These are phyloP conservation scores for Antechinus flavipes DNA, from an alignment of 2,113 vertebrate genomes.

Conservation along the genomic window DNA sequence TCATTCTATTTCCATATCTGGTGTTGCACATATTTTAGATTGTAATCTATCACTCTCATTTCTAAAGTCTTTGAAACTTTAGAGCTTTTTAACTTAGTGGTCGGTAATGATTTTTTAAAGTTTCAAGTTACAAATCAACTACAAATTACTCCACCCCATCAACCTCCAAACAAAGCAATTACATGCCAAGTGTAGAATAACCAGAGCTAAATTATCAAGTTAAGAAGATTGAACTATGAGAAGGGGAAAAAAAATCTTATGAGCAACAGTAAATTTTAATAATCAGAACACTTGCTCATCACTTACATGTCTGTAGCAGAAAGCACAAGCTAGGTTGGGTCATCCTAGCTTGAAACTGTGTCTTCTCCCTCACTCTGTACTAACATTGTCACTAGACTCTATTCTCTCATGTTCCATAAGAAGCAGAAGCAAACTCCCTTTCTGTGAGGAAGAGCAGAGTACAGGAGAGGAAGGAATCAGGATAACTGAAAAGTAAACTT, in stretches of 20 bases:
- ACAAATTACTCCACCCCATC: background rate
- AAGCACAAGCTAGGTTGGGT: background rate
- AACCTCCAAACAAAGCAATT: background rate
- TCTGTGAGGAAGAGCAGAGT: too few relatives aligned
- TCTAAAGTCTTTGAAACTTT: background rate
- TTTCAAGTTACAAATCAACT: background rate
- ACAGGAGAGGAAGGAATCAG: background rate
- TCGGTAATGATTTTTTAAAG: background rate
- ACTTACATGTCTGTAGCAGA: background rate
- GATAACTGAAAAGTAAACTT: background rate
- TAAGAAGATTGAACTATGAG: background rate
- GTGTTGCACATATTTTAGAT: background rate
- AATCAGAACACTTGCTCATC: background rate
- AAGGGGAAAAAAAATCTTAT: background rate
- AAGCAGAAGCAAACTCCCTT: background rate
- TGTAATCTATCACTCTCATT: background rate
- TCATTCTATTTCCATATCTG: background rate
- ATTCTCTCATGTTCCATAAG: background rate
- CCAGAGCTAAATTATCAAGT: background rate
- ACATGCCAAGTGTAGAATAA: background rate
- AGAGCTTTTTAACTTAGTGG: background rate
- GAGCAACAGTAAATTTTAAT: background rate
- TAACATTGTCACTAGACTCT: background rate
- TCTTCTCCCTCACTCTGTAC: background rate
- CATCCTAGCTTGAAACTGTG: background rate